These are phyloP conservation scores for Eristalinus aeneus DNA, from an alignment of 2,888 invertebrate species.

Conservation along the genomic window DNA sequence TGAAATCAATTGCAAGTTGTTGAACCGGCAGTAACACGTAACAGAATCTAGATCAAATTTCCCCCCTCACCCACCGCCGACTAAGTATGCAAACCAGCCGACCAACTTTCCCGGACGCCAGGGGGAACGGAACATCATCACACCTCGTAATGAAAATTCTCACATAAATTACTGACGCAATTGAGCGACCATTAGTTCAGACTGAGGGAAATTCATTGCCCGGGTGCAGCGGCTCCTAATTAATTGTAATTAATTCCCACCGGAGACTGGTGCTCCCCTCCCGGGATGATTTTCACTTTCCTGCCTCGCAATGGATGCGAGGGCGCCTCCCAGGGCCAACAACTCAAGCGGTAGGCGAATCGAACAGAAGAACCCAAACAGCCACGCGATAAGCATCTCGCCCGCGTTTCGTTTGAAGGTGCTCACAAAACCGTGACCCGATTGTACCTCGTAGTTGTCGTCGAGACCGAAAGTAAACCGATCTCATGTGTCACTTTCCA, in stretches of 20 bases:
- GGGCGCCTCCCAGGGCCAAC: background rate
- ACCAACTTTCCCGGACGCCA: background rate
- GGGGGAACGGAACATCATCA: background rate
- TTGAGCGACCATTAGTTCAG: constrained; percentile 15
- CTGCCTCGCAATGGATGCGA: background rate
- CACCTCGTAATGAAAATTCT: constrained; percentile 15
- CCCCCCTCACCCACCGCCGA: background rate
- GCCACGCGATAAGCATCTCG: constrained; percentile 27
- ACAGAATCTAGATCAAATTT: no score
- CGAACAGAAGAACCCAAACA: constrained; percentile 4
- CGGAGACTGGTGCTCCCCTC: background rate
- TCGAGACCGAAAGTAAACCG: constrained; percentile 24
- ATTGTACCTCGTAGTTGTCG: background rate
- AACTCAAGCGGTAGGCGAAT: background rate
- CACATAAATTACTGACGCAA: constrained; percentile 23
- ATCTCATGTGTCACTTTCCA: background rate
- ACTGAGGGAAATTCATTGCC: background rate
- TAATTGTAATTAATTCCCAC: constrained; percentile 47
- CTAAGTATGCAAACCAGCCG: background rate
- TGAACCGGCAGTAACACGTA: no score
- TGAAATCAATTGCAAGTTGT: no score
- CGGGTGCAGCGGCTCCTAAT: constrained; percentile 28
- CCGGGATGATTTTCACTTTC: constrained; percentile 46
- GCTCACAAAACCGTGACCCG: constrained; percentile 31
- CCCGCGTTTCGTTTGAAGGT: background rate